Conservation (phyloP, 2,888 invertebrate species). For the Terebella lapidaria region DNA sequence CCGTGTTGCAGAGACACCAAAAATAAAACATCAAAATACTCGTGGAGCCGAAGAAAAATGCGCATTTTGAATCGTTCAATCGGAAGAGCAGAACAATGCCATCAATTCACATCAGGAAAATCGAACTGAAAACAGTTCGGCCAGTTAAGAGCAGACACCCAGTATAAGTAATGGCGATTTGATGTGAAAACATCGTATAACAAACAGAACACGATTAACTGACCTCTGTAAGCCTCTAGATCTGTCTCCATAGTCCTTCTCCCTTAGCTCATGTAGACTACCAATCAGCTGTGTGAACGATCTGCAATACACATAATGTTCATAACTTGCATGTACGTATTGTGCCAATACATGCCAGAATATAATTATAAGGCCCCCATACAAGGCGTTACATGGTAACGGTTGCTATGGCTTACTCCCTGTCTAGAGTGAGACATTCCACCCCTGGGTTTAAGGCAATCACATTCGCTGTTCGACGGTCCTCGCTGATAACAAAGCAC, state of each 20-base stretch:
- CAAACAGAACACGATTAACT: background rate
- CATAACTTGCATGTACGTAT: too few relatives aligned
- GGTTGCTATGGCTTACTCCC: conserved; percentile 62
- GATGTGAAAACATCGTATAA: background rate
- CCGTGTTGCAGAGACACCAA: too few relatives aligned
- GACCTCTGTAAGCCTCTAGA: conserved; percentile 52
- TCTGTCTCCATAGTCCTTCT: conserved; percentile 70
- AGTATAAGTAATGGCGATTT: background rate
- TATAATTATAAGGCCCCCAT: too few relatives aligned
- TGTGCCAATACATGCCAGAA: too few relatives aligned
- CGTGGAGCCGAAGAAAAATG: too few relatives aligned
- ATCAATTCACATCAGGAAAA: too few relatives aligned
- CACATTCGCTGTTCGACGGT: conserved; percentile 80
- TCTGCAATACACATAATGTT: conserved; percentile 36
- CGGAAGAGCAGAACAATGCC: too few relatives aligned
- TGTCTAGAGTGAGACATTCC: conserved; percentile 80
- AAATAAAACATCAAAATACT: too few relatives aligned
- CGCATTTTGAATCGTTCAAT: too few relatives aligned
- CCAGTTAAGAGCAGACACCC: background rate
- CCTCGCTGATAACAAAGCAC: conserved; percentile 61
- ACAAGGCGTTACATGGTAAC: too few relatives aligned
- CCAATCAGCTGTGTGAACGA: conserved; percentile 77
- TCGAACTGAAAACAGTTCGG: too few relatives aligned
- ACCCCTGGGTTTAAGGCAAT: conserved; percentile 77
- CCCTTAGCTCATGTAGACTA: conserved; percentile 55